Percentiles rank a stretch among this genome's conserved stretches.
Conservation (phyloP, 2,888 invertebrate species). For the Kryphioiulus occultus region DNA sequence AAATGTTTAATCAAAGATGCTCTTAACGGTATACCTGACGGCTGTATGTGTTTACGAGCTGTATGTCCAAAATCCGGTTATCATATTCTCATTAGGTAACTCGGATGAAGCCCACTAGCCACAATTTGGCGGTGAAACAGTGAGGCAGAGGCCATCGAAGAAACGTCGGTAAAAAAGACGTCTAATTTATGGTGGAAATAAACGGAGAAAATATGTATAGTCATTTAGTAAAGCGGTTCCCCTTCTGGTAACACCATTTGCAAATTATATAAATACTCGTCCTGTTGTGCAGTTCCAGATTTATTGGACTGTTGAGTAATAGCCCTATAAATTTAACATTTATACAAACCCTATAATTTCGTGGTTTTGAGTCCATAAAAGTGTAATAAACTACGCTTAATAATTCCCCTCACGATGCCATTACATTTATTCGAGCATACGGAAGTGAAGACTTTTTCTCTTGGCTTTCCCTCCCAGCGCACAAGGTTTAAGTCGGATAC, state of each 20-base stretch:
- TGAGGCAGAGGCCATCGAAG: neutral
- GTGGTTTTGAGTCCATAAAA: slow-evolving; percentile 45
- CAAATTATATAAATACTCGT: slow-evolving; percentile 31
- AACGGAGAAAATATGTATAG: neutral
- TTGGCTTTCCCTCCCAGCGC: neutral
- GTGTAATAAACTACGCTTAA: slow-evolving; percentile 43
- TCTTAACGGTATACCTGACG: no score
- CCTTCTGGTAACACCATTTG: slow-evolving; percentile 23
- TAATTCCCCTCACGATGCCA: slow-evolving; percentile 35
- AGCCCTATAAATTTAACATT: slow-evolving; percentile 42
- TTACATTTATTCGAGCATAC: slow-evolving; percentile 22
- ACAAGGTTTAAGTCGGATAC: neutral
- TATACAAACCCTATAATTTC: slow-evolving; percentile 46
- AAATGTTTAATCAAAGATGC: no score
- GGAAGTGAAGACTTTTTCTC: neutral
- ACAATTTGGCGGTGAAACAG: neutral
- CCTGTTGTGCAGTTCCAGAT: slow-evolving; percentile 28
- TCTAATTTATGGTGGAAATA: slow-evolving; percentile 4
- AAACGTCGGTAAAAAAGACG: neutral
- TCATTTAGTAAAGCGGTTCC: slow-evolving; percentile 4
- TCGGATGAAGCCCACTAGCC: neutral
- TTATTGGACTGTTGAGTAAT: slow-evolving; percentile 44
- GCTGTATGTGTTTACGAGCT: no score
- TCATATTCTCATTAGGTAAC: neutral
- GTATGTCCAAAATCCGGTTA: neutral